Evolutionary conservation across 2,113 vertebrate genomes (phyloP).

Genomic region (Lethenteron camtschaticum): DNA sequence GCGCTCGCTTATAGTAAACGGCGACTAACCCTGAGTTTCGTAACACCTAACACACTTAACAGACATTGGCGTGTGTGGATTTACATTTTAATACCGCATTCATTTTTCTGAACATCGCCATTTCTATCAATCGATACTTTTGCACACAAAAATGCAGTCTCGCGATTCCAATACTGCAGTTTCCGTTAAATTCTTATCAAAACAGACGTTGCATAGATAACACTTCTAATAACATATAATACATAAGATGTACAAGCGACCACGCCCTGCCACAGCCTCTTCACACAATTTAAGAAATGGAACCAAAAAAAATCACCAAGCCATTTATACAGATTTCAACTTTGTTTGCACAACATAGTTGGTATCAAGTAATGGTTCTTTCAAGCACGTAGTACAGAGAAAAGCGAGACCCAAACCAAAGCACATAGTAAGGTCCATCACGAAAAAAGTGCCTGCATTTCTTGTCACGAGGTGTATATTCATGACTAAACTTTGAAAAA

Average conservation of each 20-base stretch:
- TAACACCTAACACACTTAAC: neutral
- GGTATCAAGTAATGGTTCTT: slow-evolving; percentile 1
- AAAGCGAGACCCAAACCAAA: neutral
- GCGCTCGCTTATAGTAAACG: no score
- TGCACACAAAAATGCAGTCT: slow-evolving; percentile 3
- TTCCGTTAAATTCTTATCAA: neutral
- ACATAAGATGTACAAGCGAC: neutral
- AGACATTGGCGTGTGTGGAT: neutral
- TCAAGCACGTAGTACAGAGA: neutral
- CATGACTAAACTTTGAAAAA: neutral
- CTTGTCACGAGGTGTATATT: no score
- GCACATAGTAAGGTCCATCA: neutral
- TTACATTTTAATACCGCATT: neutral
- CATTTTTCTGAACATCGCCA: neutral
- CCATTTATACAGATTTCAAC: slow-evolving; percentile 5
- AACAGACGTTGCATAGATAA: slow-evolving; percentile 4
- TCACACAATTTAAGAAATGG: slow-evolving; percentile 4
- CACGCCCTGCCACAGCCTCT: neutral
- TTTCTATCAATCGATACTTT: neutral
- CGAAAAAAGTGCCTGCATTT: no score
- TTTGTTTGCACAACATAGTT: neutral
- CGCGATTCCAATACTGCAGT: neutral
- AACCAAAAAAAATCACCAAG: slow-evolving; percentile 2
- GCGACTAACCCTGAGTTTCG: neutral
- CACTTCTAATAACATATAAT: slow-evolving; percentile 3